Evolutionary conservation across 2,797 vertebrate genomes (phyloP).

Genomic region (Jordanella pulchra): DNA sequence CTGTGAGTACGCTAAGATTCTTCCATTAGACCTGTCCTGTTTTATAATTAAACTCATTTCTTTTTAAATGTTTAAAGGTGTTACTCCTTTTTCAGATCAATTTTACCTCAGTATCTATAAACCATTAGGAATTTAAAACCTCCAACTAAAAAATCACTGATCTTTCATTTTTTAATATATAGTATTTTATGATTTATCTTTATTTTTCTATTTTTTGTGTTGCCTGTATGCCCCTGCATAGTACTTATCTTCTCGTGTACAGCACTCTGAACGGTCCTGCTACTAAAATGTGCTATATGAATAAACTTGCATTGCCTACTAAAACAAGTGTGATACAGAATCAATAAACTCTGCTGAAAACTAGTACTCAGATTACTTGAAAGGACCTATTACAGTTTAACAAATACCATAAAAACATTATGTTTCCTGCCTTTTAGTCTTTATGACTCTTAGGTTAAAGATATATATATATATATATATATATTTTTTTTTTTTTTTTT

Average conservation of each 20-base stretch:
- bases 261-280: too few species aligned
- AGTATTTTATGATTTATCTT: too few species aligned
- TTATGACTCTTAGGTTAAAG: too few species aligned
- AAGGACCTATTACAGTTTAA: background rate
- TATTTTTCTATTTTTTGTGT: too few species aligned
- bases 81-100: background rate
- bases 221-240: too few species aligned
- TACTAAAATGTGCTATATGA: too few species aligned
- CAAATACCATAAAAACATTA: background rate
- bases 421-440: too few species aligned
- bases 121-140: background rate
- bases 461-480: too few species aligned
- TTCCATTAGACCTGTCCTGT: background rate
- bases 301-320: too few species aligned
- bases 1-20: slow-evolving; percentile 80
- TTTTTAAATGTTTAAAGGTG: background rate
- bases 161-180: too few species aligned
- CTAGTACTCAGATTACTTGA: background rate
- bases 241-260: too few species aligned
- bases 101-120: background rate
- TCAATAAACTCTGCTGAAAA: background rate
- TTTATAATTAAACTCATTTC: background rate
- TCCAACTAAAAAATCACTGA: background rate
- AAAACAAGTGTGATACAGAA: background rate
- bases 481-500: too few species aligned